Base-by-base conservation (phyloP, 2,888 invertebrate genomes). In the Lasius platythorax region DNA sequence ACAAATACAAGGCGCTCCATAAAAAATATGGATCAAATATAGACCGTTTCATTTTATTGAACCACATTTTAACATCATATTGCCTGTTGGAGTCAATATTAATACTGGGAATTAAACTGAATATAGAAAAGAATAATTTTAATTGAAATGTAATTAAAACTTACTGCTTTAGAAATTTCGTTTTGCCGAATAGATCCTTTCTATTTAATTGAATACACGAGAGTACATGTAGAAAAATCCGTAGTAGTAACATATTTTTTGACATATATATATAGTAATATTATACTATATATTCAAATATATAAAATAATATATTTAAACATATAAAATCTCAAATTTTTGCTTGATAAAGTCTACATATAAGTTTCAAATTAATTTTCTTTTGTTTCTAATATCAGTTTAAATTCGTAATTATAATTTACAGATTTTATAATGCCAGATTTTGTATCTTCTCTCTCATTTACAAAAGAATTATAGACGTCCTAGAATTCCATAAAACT, bases 131-230 rank as follows among this genome's bases (percentile, higher is more conserved):
- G 2, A 56, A 56, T 18, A 72, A n/a, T 23, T n/a, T 33, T 9
- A 53, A 50, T 53, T n/a, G 33, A 46, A 63, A 63, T 72, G 12
- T 23, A 11, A 40, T 53, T 67, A 43, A 78, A 43, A 67, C 28
- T 76, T 76, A 53, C 63, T 76, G 33, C 9, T 66, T 40, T 15
- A 66, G n/a, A n/a, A 23, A 66, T 67, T 66, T 23, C 4, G 15
- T 40, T 40, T 40, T 23, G 50, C 8, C 5, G n/a, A 53, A 66
- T 46, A 37, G 23, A 46, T 64, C 37, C n/a, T 40, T 18, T 50
- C 33, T 33, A 53, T 18, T 23, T 46, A 4, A 75, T 28, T 40
- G 6, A 53, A 53, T n/a, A 46, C 12, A 12, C 3, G 5, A 53
- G 8, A n/a, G 8, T n/a, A n/a, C 50, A 8, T 18, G 0, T n/a